Base-by-base conservation (phyloP, 2,113 vertebrate species). In the Platichthys flesus region DNA sequence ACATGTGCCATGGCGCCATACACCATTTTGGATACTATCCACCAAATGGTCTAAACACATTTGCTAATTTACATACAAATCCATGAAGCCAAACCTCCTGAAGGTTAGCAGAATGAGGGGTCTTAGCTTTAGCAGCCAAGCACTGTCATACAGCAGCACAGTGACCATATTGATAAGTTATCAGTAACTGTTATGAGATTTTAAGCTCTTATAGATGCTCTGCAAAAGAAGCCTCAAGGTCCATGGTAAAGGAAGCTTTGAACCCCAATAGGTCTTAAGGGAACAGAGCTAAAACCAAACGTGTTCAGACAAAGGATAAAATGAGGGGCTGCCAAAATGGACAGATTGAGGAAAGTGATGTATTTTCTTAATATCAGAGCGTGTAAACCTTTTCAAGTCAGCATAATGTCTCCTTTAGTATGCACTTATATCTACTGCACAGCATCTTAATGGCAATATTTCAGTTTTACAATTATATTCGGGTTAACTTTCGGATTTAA, bases 21-120 rank as follows among this genome's bases (percentile, higher is more conserved):
- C 57, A 59, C 67, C 37, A 69, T 55, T 74, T 80, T 70, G 74
- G 58, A 81, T 77, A 81, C 71, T 67, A 62, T 55, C 57, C 67
- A 76, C 20, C 61, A 67, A 73, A 71, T 66, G 37, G 47, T 47
- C 35, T 58, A 63, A 78, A 20, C 71, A 54, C 42, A 71, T 68
- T 58, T 57, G 67, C 21, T 35, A 20, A 69, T 70, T 73, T 63
- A 16, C 52, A 51, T 52, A 59, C 18, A 71, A 18, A 71, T 40
- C 51, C n/a, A 8, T 18, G 9, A 51, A 23, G 31, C 47, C 10
- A 20, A 31, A 62, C n/a, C 26, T 21, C 13, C 10, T n/a, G 10
- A 54, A 40, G 18, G 24, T 14, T 2, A 24, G 37, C 21, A 26
- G 12, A 62, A 9, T 0, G 4, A 23, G n/a, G 20, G 18, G 58